Evolutionary conservation across 1,140 invertebrate genomes (phyloP), one percentile per base, ranked within the genome.

Genomic region (Drosophila nebulosa): DNA sequence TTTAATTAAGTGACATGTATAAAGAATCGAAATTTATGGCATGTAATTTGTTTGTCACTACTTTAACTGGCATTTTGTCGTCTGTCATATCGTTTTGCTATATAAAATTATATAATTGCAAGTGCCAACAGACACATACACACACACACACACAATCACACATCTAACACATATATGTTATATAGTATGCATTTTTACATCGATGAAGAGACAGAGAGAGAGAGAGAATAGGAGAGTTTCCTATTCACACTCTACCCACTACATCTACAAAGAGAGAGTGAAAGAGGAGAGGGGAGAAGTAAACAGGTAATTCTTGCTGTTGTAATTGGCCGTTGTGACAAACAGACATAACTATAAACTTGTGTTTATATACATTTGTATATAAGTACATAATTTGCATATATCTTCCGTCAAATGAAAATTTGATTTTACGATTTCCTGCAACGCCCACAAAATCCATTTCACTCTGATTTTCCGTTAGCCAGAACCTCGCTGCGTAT

Each of bases 401-500:
- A 30, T 74, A 69, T 73, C 61, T 77, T 77, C 64, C 74, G 69
- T 73, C 64, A 65, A 77, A 77, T 77, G 61, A 74, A 74, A 64
- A 69, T 63, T 32, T 69, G 27, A 64, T 61, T 73, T 77, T 74
- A 77, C 62, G 70, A 74, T 69, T 77, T 77, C 74, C 74, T 77
- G 70, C 57, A 69, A 73, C 70, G 70, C 74, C 74, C 30, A 77
- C 74, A 52, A 52, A 26, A 14, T 30, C 16, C 32, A 10, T 27
- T 7, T 32, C 52, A 30, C 64, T 52, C 61, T 10, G 35, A 64
- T 75, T 75, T 72, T 64, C 52, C 68, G 62, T 46, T 52, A 55
- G 52, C 52, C 14, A 21, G 14, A 22, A 16, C n/a, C 60, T 14
- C 22, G 21, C 36, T 30, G 16, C 61, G 61, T 69, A 77, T 77